These are phyloP conservation scores for Leptodactylus fallax DNA, from an alignment of 2,797 vertebrate species.

Conservation along the genomic window DNA sequence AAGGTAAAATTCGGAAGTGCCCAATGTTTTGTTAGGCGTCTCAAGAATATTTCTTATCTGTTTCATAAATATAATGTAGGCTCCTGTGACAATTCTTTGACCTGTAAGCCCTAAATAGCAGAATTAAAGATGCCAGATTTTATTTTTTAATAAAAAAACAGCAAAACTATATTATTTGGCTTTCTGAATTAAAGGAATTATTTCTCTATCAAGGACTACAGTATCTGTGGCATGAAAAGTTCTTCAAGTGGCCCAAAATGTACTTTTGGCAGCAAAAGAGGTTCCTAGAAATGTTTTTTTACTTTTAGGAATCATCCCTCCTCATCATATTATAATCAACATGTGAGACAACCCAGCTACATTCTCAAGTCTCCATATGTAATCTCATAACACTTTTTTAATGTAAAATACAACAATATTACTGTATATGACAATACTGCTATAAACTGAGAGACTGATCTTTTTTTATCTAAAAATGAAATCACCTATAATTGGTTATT, in stretches of 20 bases:
- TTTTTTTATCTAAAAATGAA: background rate
- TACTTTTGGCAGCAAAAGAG: conserved; percentile 31
- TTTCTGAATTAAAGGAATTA: background rate
- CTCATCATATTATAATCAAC: background rate
- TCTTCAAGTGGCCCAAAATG: background rate
- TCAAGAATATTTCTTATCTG: background rate
- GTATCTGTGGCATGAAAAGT: background rate
- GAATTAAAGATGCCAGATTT: background rate
- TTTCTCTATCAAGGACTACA: background rate
- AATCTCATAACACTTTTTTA: background rate
- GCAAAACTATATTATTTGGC: conserved; percentile 1
- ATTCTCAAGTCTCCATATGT: background rate
- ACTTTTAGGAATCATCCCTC: background rate
- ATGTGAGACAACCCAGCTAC: background rate
- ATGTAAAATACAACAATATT: background rate
- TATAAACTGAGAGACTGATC: background rate
- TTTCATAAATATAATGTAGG: background rate
- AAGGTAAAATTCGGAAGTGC: background rate
- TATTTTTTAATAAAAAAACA: background rate
- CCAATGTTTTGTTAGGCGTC: background rate
- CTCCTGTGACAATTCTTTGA: background rate
- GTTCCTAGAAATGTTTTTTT: background rate
- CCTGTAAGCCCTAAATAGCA: background rate
- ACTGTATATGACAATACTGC: too few relatives aligned
- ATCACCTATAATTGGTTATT: too few relatives aligned